Base-by-base conservation (phyloP, 1,140 invertebrate genomes). In the Zophobas atratus region DNA sequence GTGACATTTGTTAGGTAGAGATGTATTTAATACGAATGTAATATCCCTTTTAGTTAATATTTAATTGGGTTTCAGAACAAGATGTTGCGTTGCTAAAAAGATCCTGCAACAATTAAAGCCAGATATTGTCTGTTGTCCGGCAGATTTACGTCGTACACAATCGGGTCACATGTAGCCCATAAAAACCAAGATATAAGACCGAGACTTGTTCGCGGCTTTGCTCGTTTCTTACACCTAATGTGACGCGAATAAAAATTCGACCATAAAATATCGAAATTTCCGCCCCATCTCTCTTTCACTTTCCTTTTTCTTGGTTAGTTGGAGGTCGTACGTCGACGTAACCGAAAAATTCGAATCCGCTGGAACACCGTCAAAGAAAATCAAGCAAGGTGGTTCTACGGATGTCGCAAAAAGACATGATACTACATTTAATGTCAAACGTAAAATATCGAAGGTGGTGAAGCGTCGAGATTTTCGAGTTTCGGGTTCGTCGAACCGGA, bases 71-170 rank as follows among this genome's bases (percentile, higher is more conserved):
- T 41, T 67, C n/a, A n/a, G 56, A 36, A 38, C 8, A 36, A 32
- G 39, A 39, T 20, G 38, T 67, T 48, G 1, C 1, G 6, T 39
- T 67, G 38, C 60, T 39, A 33, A 67, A 67, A 63, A 32, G 36
- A 0, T 20, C n/a, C 33, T 43, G 38, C 39, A 60, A 75, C 72
- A 60, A 75, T 60, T 75, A 75, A 75, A 75, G 55, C 53, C 32
- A 41, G 71, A 71, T 72, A 72, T 73, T 73, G 71, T 73, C 39
- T 20, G 55, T 39, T 75, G 72, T 75, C 53, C 53, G 46, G 39
- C 46, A 75, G 43, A 75, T 75, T 75, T 75, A 75, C 72, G 72
- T 57, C 46, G 53, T 43, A 75, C 72, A 75, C 72, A 75, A 75
- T 75, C 72, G 72, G 72, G 72, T 75, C 72, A 56, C 71, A 73